phyloP scores from a whole-genome alignment of 2,888 invertebrate genomes.

The Parnassius apollo region DNA sequence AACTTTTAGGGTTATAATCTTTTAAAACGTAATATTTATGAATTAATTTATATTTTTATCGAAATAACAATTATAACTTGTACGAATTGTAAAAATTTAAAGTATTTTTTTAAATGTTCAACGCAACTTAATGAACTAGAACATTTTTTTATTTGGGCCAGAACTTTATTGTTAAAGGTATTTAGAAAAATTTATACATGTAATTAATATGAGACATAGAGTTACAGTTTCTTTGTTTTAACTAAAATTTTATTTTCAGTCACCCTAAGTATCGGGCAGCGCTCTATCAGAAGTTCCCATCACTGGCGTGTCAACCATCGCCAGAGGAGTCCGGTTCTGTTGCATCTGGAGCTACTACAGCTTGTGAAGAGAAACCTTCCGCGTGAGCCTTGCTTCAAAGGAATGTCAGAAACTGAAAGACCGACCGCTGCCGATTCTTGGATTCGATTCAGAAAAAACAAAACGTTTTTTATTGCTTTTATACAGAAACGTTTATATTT shows the following conservation, averaged over 20 bases:
- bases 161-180: too few species aligned
- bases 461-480: constrained; percentile 73
- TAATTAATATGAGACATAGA: too few species aligned
- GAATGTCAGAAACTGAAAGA: constrained; percentile 23
- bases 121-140: too few species aligned
- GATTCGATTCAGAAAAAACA: constrained; percentile 65
- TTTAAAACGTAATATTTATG: too few species aligned
- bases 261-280: constrained; percentile 90
- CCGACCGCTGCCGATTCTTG: constrained; percentile 38
- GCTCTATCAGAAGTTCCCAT: constrained; percentile 88
- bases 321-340: constrained; percentile 84
- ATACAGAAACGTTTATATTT: constrained; percentile 63
- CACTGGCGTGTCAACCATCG: constrained; percentile 84
- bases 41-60: too few species aligned
- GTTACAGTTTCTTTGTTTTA: too few species aligned
- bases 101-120: too few species aligned
- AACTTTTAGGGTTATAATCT: too few species aligned
- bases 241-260: constrained; percentile 57
- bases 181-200: too few species aligned
- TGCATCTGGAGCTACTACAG: constrained; percentile 85
- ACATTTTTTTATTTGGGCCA: too few species aligned
- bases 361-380: constrained; percentile 84
- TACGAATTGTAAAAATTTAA: too few species aligned
- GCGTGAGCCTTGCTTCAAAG: constrained; percentile 64
- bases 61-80: too few species aligned